Conservation (phyloP, 2,888 invertebrate species). For the Pollenia angustigena region DNA sequence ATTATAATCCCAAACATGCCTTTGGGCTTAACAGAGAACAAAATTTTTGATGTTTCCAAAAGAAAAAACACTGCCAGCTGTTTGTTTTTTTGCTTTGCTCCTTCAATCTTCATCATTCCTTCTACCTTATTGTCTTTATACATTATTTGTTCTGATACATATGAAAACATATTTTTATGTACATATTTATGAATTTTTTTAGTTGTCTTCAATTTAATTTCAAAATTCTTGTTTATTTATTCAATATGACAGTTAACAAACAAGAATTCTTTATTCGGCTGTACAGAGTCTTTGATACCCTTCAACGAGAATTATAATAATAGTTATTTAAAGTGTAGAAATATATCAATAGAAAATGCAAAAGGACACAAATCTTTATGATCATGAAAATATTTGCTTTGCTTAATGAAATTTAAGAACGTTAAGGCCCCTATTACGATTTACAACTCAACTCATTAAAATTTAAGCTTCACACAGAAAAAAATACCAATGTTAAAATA, state of each 20-base stretch:
- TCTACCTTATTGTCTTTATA: slow-evolving; percentile 18
- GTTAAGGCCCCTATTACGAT: too few relatives aligned
- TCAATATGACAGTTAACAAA: slow-evolving; percentile 45
- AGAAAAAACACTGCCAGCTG: slow-evolving; percentile 18
- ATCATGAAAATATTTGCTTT: too few relatives aligned
- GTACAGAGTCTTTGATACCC: too few relatives aligned
- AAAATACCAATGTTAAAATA: too few relatives aligned
- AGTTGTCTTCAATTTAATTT: slow-evolving; percentile 47
- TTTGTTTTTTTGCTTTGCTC: slow-evolving; percentile 4
- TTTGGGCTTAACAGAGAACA: slow-evolving; percentile 20
- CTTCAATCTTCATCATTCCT: background rate
- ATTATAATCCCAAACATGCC: slow-evolving; percentile 51
- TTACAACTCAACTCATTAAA: too few relatives aligned
- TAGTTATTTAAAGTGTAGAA: too few relatives aligned
- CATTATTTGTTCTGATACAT: background rate
- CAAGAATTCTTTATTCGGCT: background rate
- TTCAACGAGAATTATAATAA: too few relatives aligned
- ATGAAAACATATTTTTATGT: too few relatives aligned
- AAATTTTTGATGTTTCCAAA: background rate
- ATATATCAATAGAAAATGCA: too few relatives aligned
- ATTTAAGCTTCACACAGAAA: too few relatives aligned
- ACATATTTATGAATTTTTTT: background rate
- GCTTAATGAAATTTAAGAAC: too few relatives aligned
- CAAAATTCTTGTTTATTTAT: slow-evolving; percentile 46
- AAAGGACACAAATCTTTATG: too few relatives aligned